These are phyloP conservation scores for Aphelinus certus DNA, from an alignment of 1,140 invertebrate genomes.

Conservation along the genomic window DNA sequence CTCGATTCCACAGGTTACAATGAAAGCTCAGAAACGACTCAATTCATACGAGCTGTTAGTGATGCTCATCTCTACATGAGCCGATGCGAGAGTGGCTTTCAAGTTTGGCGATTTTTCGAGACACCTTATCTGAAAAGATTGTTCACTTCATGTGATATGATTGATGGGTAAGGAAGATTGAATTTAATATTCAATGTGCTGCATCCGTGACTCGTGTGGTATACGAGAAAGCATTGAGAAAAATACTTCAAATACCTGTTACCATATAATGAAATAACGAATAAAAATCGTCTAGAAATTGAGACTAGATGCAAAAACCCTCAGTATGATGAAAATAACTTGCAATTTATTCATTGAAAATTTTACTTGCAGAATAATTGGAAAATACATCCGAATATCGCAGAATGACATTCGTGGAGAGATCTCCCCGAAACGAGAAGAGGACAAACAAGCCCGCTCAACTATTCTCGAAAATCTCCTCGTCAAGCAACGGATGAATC, in stretches of 20 bases:
- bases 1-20: slow-evolving; percentile 60
- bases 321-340: too few species aligned
- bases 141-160: slow-evolving; percentile 67
- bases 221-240: too few species aligned
- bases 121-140: slow-evolving; percentile 71
- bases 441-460: slow-evolving; percentile 48
- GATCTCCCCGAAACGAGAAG: background rate
- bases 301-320: too few species aligned
- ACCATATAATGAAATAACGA: too few species aligned
- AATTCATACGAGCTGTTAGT: slow-evolving; percentile 70
- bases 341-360: slow-evolving; percentile 21
- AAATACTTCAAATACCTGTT: too few species aligned
- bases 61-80: slow-evolving; percentile 71
- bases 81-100: slow-evolving; percentile 71
- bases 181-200: slow-evolving; percentile 8
- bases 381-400: slow-evolving; percentile 55
- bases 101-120: slow-evolving; percentile 74
- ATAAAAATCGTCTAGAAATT: too few species aligned
- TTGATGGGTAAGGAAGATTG: slow-evolving; percentile 65
- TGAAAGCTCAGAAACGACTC: slow-evolving; percentile 65
- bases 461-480: slow-evolving; percentile 66
- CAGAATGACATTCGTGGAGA: slow-evolving; percentile 48
- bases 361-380: slow-evolving; percentile 58
- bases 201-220: too few species aligned
- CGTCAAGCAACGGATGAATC: slow-evolving; percentile 65